These are phyloP conservation scores for Solenopsis invicta DNA, from an alignment of 1,140 invertebrate genomes.

Conservation along the genomic window DNA sequence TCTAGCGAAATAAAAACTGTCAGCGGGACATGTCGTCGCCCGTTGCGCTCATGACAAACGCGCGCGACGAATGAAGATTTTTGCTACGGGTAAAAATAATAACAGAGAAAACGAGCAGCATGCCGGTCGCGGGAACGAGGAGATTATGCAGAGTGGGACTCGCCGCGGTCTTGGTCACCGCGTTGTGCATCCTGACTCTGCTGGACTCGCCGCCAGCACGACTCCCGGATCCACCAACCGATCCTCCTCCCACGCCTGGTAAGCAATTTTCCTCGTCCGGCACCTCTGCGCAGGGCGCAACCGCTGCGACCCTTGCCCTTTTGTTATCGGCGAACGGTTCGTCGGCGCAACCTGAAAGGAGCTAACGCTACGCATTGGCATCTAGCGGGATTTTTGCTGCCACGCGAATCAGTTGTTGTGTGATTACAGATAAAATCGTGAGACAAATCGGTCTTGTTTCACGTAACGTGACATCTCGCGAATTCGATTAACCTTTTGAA, in stretches of 20 bases:
- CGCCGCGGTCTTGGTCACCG: slow-evolving; percentile 82
- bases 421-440: slow-evolving; percentile 11
- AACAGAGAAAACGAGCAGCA: slow-evolving; percentile 71
- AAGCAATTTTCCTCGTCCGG: slow-evolving; percentile 75
- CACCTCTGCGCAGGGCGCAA: slow-evolving; percentile 62
- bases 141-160: slow-evolving; percentile 84
- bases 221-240: slow-evolving; percentile 82
- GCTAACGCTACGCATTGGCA: slow-evolving; percentile 59
- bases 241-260: slow-evolving; percentile 83
- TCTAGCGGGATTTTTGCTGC: slow-evolving; percentile 48
- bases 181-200: slow-evolving; percentile 82
- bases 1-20: slow-evolving; percentile 1
- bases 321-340: slow-evolving; percentile 73
- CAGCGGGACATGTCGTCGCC: background rate
- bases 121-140: slow-evolving; percentile 82
- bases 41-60: slow-evolving; percentile 22
- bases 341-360: slow-evolving; percentile 34
- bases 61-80: slow-evolving; percentile 27
- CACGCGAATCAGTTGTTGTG: slow-evolving; percentile 14
- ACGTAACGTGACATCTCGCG: slow-evolving; percentile 3
- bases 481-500: slow-evolving; percentile 25
- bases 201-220: slow-evolving; percentile 83
- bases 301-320: slow-evolving; percentile 70
- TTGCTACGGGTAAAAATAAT: slow-evolving; percentile 1
- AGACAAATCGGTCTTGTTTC: slow-evolving; percentile 23